Evolutionary conservation across 2,113 vertebrate species (phyloP).

Genomic region (Elanus axillaris): DNA sequence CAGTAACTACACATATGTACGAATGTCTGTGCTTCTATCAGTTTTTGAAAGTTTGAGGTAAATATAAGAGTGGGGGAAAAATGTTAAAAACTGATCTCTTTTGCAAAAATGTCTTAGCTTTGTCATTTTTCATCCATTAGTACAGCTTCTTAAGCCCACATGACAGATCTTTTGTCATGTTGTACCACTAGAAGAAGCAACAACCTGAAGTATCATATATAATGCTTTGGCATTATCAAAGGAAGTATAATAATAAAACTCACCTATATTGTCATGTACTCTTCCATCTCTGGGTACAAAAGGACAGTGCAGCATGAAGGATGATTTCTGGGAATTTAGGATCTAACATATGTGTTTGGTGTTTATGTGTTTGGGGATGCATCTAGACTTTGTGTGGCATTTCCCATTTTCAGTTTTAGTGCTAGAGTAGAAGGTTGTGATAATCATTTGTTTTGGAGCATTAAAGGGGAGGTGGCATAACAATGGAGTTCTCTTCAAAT

Average conservation of each 20-base stretch:
- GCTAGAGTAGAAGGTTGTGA: background rate
- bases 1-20: background rate
- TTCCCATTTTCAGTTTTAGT: background rate
- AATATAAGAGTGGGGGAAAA: background rate
- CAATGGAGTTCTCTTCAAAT: background rate
- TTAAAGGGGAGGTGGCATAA: background rate
- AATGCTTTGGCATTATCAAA: background rate
- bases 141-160: background rate
- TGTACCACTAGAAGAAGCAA: background rate
- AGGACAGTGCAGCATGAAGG: background rate
- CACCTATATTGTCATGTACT: fast-evolving
- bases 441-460: background rate
- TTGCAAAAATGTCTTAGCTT: background rate
- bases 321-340: background rate
- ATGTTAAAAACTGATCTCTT: background rate
- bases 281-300: background rate
- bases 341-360: background rate
- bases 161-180: background rate
- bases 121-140: background rate
- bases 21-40: background rate
- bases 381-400: background rate
- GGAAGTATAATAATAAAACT: background rate
- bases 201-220: background rate
- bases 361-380: background rate
- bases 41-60: background rate